These are phyloP conservation scores for Poecile montanus DNA, from an alignment of 2,797 vertebrate species.

Conservation along the genomic window DNA sequence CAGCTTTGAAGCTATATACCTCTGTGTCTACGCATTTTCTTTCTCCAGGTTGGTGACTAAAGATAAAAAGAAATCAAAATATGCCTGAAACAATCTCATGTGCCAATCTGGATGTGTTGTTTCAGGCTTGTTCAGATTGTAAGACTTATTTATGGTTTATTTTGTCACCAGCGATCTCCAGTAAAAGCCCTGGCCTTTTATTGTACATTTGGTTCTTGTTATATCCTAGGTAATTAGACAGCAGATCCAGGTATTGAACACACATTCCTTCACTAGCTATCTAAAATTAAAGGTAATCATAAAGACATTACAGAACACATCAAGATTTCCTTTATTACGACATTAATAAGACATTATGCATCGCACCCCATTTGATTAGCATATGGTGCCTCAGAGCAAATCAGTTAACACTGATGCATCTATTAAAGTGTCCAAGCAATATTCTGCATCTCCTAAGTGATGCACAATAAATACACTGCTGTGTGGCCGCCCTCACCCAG, in stretches of 20 bases:
- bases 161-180: constrained; percentile 20
- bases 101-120: not conserved
- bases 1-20: constrained; percentile 19
- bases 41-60: constrained; percentile 30
- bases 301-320: constrained; percentile 60
- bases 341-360: constrained; percentile 68
- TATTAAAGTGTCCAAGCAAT: constrained; percentile 60
- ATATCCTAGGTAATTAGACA: constrained; percentile 45
- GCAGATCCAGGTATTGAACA: constrained; percentile 58
- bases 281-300: constrained; percentile 71
- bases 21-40: not conserved
- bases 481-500: not conserved
- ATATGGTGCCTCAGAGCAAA: constrained; percentile 67
- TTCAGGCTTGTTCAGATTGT: not conserved
- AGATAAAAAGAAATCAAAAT: constrained; percentile 52
- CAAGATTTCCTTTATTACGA: constrained; percentile 65
- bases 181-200: constrained; percentile 41
- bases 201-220: constrained; percentile 21
- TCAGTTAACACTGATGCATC: constrained; percentile 64
- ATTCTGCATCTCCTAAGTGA: constrained; percentile 40
- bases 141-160: constrained; percentile 34
- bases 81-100: constrained; percentile 16
- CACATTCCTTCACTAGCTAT: constrained; percentile 46
- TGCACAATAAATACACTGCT: not conserved
- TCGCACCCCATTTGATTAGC: constrained; percentile 63